Conservation (phyloP, 2,888 invertebrate species). For the Calliphora vomitoria region DNA sequence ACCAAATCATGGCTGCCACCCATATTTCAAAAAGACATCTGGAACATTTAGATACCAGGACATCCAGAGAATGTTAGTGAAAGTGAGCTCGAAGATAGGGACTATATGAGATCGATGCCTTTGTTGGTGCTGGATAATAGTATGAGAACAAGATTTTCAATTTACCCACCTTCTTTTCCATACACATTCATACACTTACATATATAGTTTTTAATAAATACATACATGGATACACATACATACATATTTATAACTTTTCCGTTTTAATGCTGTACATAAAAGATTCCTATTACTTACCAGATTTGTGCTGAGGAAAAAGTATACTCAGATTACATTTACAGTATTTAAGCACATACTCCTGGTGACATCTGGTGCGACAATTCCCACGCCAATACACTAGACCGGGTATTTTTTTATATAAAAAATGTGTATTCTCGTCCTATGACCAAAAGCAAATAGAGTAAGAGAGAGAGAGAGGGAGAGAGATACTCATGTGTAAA, state of each 20-base stretch:
- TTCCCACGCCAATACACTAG: slow-evolving; percentile 81
- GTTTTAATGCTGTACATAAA: neutral
- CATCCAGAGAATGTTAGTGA: too few relatives aligned
- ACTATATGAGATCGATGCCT: too few relatives aligned
- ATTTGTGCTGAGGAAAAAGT: slow-evolving; percentile 78
- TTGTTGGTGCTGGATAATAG: too few relatives aligned
- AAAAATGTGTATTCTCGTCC: slow-evolving; percentile 77
- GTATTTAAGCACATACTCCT: slow-evolving; percentile 79
- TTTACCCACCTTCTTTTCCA: too few relatives aligned
- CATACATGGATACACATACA: neutral
- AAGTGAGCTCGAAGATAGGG: too few relatives aligned
- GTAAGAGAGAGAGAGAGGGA: neutral
- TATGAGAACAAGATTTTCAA: too few relatives aligned
- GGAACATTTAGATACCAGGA: too few relatives aligned
- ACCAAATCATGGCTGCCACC: too few relatives aligned
- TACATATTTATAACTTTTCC: neutral
- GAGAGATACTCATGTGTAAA: neutral
- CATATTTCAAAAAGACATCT: too few relatives aligned
- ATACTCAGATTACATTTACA: slow-evolving; percentile 81
- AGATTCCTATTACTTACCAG: slow-evolving; percentile 68
- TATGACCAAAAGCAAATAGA: slow-evolving; percentile 25
- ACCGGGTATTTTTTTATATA: slow-evolving; percentile 80
- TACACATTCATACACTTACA: too few relatives aligned
- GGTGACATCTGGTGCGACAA: slow-evolving; percentile 82
- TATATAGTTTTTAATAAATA: too few relatives aligned